These are phyloP conservation scores for Ceryle rudis DNA, from an alignment of 2,797 vertebrate species.

Conservation along the genomic window DNA sequence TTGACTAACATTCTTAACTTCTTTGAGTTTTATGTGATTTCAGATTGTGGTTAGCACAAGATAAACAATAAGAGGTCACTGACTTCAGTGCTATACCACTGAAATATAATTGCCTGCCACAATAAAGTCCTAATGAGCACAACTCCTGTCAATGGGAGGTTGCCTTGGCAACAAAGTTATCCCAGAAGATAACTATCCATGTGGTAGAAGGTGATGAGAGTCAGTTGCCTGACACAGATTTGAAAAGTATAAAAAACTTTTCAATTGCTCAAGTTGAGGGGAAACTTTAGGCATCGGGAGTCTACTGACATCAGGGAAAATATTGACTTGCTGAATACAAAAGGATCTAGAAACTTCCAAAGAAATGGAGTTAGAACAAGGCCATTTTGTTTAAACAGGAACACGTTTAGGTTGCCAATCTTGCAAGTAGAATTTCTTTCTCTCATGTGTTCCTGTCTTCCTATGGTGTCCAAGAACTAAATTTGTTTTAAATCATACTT, in stretches of 20 bases:
- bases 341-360: not conserved
- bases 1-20: not conserved
- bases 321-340: not conserved
- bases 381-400: not conserved
- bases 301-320: not conserved
- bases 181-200: not conserved
- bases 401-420: not conserved
- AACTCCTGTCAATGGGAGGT: not conserved
- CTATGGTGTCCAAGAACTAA: not conserved
- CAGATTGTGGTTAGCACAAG: not conserved
- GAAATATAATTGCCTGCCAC: conserved; percentile 40
- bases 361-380: not conserved
- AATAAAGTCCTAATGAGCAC: conserved; percentile 43
- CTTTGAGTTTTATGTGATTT: not conserved
- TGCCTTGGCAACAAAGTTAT: conserved; percentile 23
- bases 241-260: not conserved
- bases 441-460: not conserved
- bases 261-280: not conserved
- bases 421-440: not conserved
- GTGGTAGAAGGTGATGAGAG: not conserved
- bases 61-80: conserved; percentile 23
- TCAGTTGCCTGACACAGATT: not conserved
- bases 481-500: not conserved
- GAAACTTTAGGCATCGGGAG: not conserved
- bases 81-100: not conserved